A percentile compares a stretch with the other conserved stretches of the same genome.
These are phyloP conservation scores for Drosophila pachea DNA, from an alignment of 1,140 invertebrate genomes.

Conservation along the genomic window DNA sequence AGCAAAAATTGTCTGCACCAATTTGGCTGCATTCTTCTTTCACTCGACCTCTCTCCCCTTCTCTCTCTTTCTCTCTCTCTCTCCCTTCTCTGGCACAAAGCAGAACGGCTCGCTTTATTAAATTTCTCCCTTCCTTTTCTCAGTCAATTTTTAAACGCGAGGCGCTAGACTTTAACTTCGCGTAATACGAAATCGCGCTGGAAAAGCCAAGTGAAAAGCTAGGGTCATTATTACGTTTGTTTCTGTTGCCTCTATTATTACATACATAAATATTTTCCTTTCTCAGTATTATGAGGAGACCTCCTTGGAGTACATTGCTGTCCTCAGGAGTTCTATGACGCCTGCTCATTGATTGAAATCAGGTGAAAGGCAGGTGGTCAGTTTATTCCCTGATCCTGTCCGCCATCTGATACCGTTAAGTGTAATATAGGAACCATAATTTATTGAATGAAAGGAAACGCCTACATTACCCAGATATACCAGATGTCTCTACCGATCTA, in stretches of 20 bases:
- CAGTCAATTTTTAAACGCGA: conserved; percentile 50
- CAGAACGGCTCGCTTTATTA: conserved; percentile 53
- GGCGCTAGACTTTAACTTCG: conserved; percentile 60
- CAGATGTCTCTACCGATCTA: too few relatives aligned
- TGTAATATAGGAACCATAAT: too few relatives aligned
- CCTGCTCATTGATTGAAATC: too few relatives aligned
- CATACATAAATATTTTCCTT: conserved; percentile 59
- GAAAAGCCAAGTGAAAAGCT: conserved; percentile 34
- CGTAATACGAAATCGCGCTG: conserved; percentile 6
- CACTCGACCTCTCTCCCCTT: conserved; percentile 1
- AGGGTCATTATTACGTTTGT: conserved; percentile 68
- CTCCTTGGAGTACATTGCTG: background rate
- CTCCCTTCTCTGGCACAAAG: background rate
- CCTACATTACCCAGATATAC: too few relatives aligned
- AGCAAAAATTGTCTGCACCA: conserved; percentile 57
- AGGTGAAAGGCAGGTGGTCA: too few relatives aligned
- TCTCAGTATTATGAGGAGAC: conserved; percentile 3
- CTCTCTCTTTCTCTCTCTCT: background rate
- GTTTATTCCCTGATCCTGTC: too few relatives aligned
- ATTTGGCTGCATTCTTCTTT: conserved; percentile 53
- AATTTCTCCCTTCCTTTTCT: conserved; percentile 40
- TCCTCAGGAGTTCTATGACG: background rate
- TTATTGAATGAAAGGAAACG: too few relatives aligned
- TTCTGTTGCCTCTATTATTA: conserved; percentile 66
- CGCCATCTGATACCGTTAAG: too few relatives aligned